Percentiles rank a stretch among this genome's conserved stretches.
Conservation (phyloP, 2,888 invertebrate genomes). For the Cryptops parisi region DNA sequence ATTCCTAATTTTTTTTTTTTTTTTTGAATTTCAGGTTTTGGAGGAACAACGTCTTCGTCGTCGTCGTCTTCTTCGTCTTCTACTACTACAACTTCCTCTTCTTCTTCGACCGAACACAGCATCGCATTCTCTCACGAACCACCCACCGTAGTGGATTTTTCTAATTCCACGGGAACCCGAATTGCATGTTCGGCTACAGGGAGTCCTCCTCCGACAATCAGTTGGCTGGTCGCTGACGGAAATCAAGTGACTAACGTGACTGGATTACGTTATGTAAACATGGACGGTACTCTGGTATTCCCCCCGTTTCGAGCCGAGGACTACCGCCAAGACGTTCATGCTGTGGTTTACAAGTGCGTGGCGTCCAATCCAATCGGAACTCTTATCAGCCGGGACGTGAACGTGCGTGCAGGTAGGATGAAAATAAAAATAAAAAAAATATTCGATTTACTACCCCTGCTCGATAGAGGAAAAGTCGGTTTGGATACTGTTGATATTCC, state of each 20-base stretch:
- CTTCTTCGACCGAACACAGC: too few species aligned
- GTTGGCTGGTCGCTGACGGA: slow-evolving; percentile 13
- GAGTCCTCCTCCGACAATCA: slow-evolving; percentile 7
- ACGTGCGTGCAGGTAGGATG: slow-evolving; percentile 11
- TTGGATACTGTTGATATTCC: too few species aligned
- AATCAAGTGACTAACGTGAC: slow-evolving; percentile 14
- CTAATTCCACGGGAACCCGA: slow-evolving; percentile 12
- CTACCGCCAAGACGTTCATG: slow-evolving; percentile 13
- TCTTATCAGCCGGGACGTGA: slow-evolving; percentile 13
- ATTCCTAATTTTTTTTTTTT: too few species aligned
- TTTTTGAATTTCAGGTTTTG: too few species aligned
- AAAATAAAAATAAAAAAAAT: neutral
- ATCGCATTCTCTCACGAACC: slow-evolving; percentile 9
- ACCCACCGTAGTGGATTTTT: slow-evolving; percentile 11
- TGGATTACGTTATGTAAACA: slow-evolving; percentile 8
- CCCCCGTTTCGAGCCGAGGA: slow-evolving; percentile 14
- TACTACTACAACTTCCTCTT: too few species aligned
- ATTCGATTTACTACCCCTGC: too few species aligned
- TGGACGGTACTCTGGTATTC: slow-evolving; percentile 12
- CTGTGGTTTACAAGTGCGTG: slow-evolving; percentile 13
- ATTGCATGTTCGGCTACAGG: slow-evolving; percentile 10
- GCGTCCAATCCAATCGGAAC: slow-evolving; percentile 10
- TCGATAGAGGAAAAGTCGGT: neutral
- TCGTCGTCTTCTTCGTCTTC: too few species aligned
- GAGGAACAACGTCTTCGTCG: too few species aligned